These are phyloP conservation scores for Euclidia mi DNA, from an alignment of 2,888 invertebrate species.

Conservation along the genomic window DNA sequence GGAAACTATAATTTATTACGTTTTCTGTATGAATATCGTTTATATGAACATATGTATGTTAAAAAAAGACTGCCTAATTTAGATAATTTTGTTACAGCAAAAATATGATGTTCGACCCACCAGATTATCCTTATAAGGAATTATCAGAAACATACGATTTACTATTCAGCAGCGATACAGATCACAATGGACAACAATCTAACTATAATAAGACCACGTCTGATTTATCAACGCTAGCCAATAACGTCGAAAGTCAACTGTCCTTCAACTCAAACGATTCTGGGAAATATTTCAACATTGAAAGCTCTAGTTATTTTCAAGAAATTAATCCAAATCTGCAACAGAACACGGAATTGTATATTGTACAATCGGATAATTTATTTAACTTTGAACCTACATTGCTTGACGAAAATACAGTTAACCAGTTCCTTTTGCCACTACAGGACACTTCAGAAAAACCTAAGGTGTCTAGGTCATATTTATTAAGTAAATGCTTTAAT, in stretches of 20 bases:
- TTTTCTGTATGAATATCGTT: too few species aligned
- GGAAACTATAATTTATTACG: too few species aligned
- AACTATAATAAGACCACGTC: constrained; percentile 35
- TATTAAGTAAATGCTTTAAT: too few species aligned
- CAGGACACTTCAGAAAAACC: constrained; percentile 63
- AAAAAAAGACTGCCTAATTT: too few species aligned
- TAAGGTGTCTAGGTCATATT: constrained; percentile 54
- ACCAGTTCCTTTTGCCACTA: constrained; percentile 81
- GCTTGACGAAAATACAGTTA: constrained; percentile 83
- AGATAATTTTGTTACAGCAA: constrained; percentile 44
- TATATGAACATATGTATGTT: too few species aligned
- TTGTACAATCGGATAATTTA: constrained; percentile 73
- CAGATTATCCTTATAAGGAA: constrained; percentile 84
- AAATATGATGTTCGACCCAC: constrained; percentile 85
- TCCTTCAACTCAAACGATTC: constrained; percentile 74
- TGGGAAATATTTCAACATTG: constrained; percentile 73
- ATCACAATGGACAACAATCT: constrained; percentile 37
- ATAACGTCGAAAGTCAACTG: constrained; percentile 69
- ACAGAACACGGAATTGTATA: constrained; percentile 65
- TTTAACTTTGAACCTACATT: constrained; percentile 79
- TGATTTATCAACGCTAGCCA: constrained; percentile 42
- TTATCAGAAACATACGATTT: constrained; percentile 78
- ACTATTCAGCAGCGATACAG: constrained; percentile 67
- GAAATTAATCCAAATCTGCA: constrained; percentile 42
- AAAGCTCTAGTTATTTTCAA: constrained; percentile 59